Evolutionary conservation across 2,888 invertebrate species (phyloP).

Genomic region (Pristionchus maxplancki): DNA sequence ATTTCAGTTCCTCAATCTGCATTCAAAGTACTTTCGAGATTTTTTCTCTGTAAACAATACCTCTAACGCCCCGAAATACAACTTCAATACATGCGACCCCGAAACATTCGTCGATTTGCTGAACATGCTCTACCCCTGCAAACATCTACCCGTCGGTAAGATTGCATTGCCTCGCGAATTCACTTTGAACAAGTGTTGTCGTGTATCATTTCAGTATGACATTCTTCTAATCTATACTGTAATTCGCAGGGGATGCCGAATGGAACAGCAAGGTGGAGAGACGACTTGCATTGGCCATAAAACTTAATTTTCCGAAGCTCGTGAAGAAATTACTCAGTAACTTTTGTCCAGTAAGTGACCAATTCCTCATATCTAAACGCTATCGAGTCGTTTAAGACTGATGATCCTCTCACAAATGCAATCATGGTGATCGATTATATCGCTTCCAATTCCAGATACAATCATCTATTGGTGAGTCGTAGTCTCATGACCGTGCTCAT

Average conservation of each 20-base stretch:
- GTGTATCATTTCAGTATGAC: neutral
- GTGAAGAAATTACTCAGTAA: neutral
- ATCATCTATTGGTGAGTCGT: neutral
- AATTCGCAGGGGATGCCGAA: neutral
- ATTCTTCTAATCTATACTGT: neutral
- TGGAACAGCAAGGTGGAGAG: slow-evolving; percentile 27
- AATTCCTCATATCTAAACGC: too few species aligned
- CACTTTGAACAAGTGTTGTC: neutral
- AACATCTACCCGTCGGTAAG: slow-evolving; percentile 7
- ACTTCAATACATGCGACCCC: neutral
- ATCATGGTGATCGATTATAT: neutral
- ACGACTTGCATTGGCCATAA: neutral
- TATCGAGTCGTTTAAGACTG: neutral
- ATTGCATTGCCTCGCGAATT: neutral
- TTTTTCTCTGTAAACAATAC: neutral
- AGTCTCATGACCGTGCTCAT: neutral
- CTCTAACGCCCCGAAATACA: neutral
- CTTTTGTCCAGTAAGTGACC: neutral
- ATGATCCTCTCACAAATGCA: slow-evolving; percentile 1
- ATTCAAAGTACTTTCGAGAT: slow-evolving; percentile 1
- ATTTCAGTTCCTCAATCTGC: slow-evolving; percentile 7
- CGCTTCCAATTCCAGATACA: neutral
- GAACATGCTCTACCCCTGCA: neutral
- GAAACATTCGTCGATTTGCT: neutral
- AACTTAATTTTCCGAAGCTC: neutral